Evolutionary conservation across 2,113 vertebrate species (phyloP), one percentile per base, ranked within the genome.

Genomic region (Sorex araneus): DNA sequence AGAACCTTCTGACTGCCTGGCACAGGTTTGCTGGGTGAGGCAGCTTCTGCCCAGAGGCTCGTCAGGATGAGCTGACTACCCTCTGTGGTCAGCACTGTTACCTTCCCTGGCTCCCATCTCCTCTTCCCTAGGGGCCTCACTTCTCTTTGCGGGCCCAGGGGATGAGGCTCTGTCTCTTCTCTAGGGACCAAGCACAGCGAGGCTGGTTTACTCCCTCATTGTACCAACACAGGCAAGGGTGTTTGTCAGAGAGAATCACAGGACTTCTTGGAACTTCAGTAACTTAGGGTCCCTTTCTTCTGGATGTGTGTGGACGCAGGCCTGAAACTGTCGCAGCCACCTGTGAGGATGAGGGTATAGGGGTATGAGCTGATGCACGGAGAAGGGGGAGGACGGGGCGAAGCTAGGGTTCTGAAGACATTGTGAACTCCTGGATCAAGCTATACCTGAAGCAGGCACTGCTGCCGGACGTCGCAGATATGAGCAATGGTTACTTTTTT

Each of bases 371-470:
- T 8, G 84, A 50, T 40, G 8, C 23, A 34, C 0, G 18, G 67
- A 23, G 13, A 13, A 2, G 16, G 21, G 4, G 32, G 19, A 50
- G 45, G 64, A 25, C 9, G 73, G 77, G 32, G 36, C 71, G 43
- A 25, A 74, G 57, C 25, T 40, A 2, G 57, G 47, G 71, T 43
- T 19, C n/a, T 81, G 57, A 16, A 15, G 67, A n/a, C 15, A 40
- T 4, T 32, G 11, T 50, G 74, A 87, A 40, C 18, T 47, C 32
- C 63, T 92, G 74, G 60, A 80, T 92, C 87, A 90, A 94, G 79
- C 32, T 40, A 2, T 25, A 27, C 71, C 57, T 71, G 80, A 79
- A 79, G 27, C 11, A 3, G 18, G 11, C 3, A 0, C 28, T 47
- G 10, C n/a, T 18, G 16, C n/a, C 63, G 34, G 6, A 13, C 5